Conservation (phyloP, 2,113 vertebrate species). For the Thunnus thynnus region DNA sequence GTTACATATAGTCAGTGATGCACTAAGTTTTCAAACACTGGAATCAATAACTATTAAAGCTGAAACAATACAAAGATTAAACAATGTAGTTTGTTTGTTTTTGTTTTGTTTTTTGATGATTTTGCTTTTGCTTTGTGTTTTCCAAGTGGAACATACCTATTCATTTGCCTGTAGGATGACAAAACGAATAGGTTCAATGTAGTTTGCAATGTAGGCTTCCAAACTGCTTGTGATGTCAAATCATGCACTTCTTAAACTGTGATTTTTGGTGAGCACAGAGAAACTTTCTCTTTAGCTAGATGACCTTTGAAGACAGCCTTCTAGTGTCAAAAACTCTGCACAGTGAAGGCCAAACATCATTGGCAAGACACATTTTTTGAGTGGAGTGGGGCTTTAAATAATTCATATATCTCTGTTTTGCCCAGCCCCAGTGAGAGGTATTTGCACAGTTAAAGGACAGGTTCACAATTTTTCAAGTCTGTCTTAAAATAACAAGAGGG, state of each 20-base stretch:
- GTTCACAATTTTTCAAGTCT: too few species aligned
- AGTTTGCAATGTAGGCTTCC: neutral
- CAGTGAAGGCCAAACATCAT: too few species aligned
- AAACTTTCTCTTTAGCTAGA: neutral
- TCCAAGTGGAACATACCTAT: neutral
- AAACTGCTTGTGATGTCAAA: neutral
- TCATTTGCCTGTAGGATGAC: too few species aligned
- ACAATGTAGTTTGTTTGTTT: neutral
- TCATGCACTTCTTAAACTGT: neutral
- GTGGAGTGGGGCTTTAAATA: too few species aligned
- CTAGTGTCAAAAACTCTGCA: too few species aligned
- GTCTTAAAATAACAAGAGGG: too few species aligned
- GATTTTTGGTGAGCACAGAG: neutral
- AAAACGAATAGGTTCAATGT: too few species aligned
- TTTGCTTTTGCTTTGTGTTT: neutral
- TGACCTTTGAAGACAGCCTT: neutral
- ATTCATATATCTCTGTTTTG: too few species aligned
- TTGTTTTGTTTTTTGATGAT: neutral
- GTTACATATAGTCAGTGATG: slow-evolving; percentile 51
- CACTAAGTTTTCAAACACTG: slow-evolving; percentile 66
- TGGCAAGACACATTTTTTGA: too few species aligned
- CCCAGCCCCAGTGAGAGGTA: too few species aligned
- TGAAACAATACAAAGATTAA: slow-evolving; percentile 61
- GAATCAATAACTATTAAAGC: slow-evolving; percentile 30
- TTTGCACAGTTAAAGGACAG: too few species aligned